Evolutionary conservation across 2,113 vertebrate genomes (phyloP).

Genomic region (Reinhardtius hippoglossoides): DNA sequence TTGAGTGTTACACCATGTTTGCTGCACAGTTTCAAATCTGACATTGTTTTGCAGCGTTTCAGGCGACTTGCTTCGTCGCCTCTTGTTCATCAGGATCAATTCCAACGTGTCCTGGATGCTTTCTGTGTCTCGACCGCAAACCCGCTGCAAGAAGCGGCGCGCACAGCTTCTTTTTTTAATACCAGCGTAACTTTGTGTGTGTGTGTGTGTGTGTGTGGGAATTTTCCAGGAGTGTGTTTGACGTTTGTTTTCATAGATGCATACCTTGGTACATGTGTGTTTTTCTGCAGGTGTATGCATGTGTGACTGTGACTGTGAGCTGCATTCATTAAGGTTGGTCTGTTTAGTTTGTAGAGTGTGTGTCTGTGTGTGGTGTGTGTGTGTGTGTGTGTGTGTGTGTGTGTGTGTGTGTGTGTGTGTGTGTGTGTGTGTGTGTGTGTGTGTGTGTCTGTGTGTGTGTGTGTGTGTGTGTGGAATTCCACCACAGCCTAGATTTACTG

Average conservation of each 20-base stretch:
- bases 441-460: constrained; percentile 4
- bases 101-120: too few species aligned
- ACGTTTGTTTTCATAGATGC: constrained; percentile 24
- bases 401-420: constrained; percentile 15
- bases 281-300: constrained; percentile 61
- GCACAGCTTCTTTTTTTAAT: too few species aligned
- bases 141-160: too few species aligned
- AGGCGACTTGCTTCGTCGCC: too few species aligned
- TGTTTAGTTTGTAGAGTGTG: constrained; percentile 39
- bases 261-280: constrained; percentile 37
- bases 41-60: too few species aligned
- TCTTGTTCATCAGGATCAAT: too few species aligned
- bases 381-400: constrained; percentile 30
- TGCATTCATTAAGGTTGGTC: constrained; percentile 23
- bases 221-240: constrained; percentile 32
- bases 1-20: too few species aligned
- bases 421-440: constrained; percentile 5
- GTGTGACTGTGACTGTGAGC: constrained; percentile 21
- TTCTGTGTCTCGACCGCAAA: too few species aligned
- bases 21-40: too few species aligned
- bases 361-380: constrained; percentile 26
- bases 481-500: constrained; percentile 65
- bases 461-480: constrained; percentile 43
- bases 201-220: neutral
- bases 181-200: too few species aligned